Conservation (phyloP, 2,113 vertebrate genomes). For the Bos indicus region DNA sequence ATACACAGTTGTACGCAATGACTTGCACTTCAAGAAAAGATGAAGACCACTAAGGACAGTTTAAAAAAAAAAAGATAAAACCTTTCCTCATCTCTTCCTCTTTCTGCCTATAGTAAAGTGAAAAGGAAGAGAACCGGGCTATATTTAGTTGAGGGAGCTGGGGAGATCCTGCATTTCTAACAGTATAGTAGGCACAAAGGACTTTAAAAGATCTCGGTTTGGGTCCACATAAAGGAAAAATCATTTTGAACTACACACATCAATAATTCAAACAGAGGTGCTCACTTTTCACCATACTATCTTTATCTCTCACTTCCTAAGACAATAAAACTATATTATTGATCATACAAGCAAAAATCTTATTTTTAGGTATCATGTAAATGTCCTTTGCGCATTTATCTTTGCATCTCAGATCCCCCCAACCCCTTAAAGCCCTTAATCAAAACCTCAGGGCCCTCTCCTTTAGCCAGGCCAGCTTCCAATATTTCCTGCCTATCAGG, state of each 20-base stretch:
- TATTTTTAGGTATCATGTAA: not conserved
- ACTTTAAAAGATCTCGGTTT: not conserved
- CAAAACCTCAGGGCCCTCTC: not conserved
- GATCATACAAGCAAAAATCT: not conserved
- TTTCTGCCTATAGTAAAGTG: not conserved
- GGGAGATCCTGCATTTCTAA: not conserved
- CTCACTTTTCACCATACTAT: not conserved
- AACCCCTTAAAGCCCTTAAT: not conserved
- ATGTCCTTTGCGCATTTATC: not conserved
- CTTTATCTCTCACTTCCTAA: not conserved
- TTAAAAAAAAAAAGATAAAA: not conserved
- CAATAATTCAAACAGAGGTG: not conserved
- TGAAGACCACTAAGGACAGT: not conserved
- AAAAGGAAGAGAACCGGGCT: not conserved
- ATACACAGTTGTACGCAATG: not conserved
- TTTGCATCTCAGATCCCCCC: not conserved
- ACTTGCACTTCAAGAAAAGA: not conserved
- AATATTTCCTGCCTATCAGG: not conserved
- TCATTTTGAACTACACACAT: not conserved
- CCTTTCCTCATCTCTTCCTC: not conserved
- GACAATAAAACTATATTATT: not conserved
- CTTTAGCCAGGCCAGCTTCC: not conserved
- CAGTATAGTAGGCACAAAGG: not conserved
- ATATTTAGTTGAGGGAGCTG: not conserved
- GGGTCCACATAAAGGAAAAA: not conserved